Conservation (phyloP, 2,888 invertebrate genomes). For the Sinohyriopsis cumingii region DNA sequence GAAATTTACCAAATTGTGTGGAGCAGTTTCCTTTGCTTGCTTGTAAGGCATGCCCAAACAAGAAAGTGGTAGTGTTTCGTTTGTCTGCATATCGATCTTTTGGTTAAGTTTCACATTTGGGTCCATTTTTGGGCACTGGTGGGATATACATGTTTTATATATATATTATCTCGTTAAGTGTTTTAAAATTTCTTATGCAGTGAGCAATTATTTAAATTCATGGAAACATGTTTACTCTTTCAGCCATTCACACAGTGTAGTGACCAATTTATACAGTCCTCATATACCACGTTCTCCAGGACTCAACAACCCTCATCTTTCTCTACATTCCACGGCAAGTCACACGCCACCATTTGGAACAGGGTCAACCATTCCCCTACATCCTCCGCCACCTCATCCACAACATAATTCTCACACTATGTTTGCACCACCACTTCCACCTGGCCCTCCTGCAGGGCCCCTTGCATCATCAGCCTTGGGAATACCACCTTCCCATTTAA, state of each 20-base stretch:
- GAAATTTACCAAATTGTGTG: too few relatives aligned
- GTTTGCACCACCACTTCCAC: constrained; percentile 61
- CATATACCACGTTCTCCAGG: constrained; percentile 38
- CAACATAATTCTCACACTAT: constrained; percentile 44
- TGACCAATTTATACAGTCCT: constrained; percentile 34
- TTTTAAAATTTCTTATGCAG: too few relatives aligned
- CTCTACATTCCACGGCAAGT: constrained; percentile 41
- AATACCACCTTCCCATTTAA: constrained; percentile 22
- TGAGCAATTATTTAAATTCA: background rate
- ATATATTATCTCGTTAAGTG: too few relatives aligned
- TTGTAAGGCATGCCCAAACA: too few relatives aligned
- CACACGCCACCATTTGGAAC: constrained; percentile 29
- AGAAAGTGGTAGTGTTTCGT: too few relatives aligned
- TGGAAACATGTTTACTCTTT: constrained; percentile 12
- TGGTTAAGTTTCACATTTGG: too few relatives aligned
- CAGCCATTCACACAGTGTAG: constrained; percentile 9
- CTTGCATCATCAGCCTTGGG: constrained; percentile 29
- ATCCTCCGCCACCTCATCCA: constrained; percentile 27
- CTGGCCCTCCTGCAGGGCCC: constrained; percentile 44
- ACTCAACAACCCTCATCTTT: constrained; percentile 24
- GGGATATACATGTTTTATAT: too few relatives aligned
- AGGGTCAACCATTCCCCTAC: constrained; percentile 25
- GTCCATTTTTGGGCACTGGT: too few relatives aligned
- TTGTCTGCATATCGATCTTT: too few relatives aligned
- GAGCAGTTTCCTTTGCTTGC: too few relatives aligned